A percentile compares a stretch with the other conserved stretches of the same genome.
Evolutionary conservation across 2,113 vertebrate genomes (phyloP).

Genomic region (Platycercus adscitus): DNA sequence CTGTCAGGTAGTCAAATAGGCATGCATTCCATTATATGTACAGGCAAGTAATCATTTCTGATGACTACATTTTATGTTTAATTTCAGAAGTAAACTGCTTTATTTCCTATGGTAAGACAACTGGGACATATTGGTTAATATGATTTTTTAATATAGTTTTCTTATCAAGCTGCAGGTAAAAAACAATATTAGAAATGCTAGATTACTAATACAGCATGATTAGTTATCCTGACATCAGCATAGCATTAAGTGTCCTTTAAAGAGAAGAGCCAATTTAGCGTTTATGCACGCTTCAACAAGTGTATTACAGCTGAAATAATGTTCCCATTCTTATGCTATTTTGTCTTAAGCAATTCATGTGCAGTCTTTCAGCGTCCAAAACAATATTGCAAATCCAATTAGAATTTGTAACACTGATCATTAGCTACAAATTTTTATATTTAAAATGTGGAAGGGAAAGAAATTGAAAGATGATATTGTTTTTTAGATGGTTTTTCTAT

Average conservation of each 20-base stretch:
- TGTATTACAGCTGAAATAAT: neutral
- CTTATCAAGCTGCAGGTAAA: neutral
- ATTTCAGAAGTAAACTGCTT: neutral
- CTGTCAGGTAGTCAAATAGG: neutral
- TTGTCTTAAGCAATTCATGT: neutral
- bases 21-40: neutral
- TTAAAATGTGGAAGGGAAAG: neutral
- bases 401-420: neutral
- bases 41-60: neutral
- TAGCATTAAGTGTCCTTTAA: neutral
- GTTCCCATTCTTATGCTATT: neutral
- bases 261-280: neutral
- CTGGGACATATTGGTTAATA: neutral
- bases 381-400: neutral
- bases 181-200: neutral
- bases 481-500: neutral
- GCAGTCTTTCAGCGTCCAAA: neutral
- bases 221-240: neutral
- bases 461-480: neutral
- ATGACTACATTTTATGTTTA: neutral
- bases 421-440: neutral
- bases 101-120: neutral
- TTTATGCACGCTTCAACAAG: neutral
- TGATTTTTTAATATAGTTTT: neutral
- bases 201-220: neutral